Percentiles rank a stretch among this genome's conserved stretches.
Conservation (phyloP, 1,140 invertebrate species). For the Lasaia peninsularis region DNA sequence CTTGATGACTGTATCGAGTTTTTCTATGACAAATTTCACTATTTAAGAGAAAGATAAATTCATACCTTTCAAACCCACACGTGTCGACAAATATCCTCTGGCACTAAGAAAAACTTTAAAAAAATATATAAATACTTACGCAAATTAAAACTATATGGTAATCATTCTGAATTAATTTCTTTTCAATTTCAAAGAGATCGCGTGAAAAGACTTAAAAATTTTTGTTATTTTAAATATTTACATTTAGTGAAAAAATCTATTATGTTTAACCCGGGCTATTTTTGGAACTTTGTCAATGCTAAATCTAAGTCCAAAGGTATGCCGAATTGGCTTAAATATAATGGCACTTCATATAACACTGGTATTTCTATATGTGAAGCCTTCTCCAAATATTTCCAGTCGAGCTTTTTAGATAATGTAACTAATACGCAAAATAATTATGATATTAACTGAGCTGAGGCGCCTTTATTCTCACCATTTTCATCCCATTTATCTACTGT, state of each 20-base stretch:
- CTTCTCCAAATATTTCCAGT: not conserved
- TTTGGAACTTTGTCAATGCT: not conserved
- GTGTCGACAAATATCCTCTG: not conserved
- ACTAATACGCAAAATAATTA: not conserved
- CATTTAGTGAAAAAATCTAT: not conserved
- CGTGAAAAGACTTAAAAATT: not conserved
- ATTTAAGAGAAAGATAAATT: not conserved
- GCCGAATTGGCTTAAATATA: not conserved
- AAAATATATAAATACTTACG: not conserved
- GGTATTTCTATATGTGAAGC: not conserved
- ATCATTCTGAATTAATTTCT: not conserved
- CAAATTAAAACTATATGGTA: not conserved
- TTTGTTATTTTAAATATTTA: not conserved
- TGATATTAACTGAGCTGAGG: not conserved
- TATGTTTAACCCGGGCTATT: not conserved
- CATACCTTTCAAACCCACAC: not conserved
- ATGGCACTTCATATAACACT: not conserved
- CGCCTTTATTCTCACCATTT: not conserved
- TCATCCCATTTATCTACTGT: not conserved
- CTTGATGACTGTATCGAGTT: not conserved
- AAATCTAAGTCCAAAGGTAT: not conserved
- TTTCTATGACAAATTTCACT: not conserved
- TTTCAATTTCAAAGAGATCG: not conserved
- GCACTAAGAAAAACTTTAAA: not conserved
- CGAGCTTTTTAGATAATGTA: not conserved